These are phyloP conservation scores for Nyleta sp. DNA, from an alignment of 2,888 invertebrate species.

Conservation along the genomic window DNA sequence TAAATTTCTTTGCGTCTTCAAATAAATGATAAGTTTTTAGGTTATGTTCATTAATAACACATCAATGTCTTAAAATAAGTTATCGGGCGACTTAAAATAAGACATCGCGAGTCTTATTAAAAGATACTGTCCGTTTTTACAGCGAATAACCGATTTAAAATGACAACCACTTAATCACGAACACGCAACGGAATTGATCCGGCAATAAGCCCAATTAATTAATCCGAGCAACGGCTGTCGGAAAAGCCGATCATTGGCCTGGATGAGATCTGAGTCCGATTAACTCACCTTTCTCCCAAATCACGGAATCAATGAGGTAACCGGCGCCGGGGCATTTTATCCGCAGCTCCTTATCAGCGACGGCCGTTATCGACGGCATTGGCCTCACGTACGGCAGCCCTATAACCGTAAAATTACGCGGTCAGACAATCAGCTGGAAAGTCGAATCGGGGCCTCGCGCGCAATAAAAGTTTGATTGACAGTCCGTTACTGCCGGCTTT, in stretches of 20 bases:
- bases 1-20: too few relatives aligned
- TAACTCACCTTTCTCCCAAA: slow-evolving; percentile 84
- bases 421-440: slow-evolving; percentile 44
- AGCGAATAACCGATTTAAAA: too few relatives aligned
- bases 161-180: too few relatives aligned
- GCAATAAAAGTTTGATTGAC: slow-evolving; percentile 49
- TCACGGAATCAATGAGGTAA: slow-evolving; percentile 83
- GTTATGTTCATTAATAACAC: too few relatives aligned
- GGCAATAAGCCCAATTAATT: slow-evolving; percentile 5
- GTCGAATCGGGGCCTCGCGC: slow-evolving; percentile 1
- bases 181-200: not conserved
- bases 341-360: slow-evolving; percentile 83
- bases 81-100: too few relatives aligned
- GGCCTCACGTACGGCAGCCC: slow-evolving; percentile 81
- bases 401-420: slow-evolving; percentile 70
- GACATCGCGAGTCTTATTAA: too few relatives aligned
- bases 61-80: too few relatives aligned
- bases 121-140: too few relatives aligned
- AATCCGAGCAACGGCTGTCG: not conserved
- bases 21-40: too few relatives aligned
- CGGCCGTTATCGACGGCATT: slow-evolving; percentile 81
- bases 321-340: slow-evolving; percentile 85
- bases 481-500: slow-evolving; percentile 23
- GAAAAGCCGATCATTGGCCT: slow-evolving; percentile 1
- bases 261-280: slow-evolving; percentile 5